A percentile compares a stretch with the other conserved stretches of the same genome.
Evolutionary conservation across 30 jellyfish, hydroid and myxozoan species (phyloP).

Genomic region (Sanderia malayensis): DNA sequence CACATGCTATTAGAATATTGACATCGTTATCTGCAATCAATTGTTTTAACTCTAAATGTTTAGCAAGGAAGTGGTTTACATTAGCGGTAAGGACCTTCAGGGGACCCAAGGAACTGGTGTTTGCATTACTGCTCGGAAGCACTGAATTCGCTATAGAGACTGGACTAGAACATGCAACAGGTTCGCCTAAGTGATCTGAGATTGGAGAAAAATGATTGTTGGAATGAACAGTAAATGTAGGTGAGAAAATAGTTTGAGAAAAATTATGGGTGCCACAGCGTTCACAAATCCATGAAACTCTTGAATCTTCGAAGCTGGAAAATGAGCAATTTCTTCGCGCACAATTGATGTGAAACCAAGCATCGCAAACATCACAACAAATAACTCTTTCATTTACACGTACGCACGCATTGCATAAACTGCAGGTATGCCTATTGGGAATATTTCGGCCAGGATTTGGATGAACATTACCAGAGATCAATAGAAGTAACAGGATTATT

Average conservation of each 20-base stretch:
- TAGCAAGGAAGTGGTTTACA: conserved; percentile 20
- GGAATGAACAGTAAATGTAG: conserved; percentile 13
- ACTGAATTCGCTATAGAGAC: conserved; percentile 17
- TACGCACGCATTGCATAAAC: conserved; percentile 27
- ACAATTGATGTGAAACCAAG: conserved; percentile 29
- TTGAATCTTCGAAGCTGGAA: conserved; percentile 26
- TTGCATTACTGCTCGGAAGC: background rate
- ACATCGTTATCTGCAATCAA: conserved; percentile 17
- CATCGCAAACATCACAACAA: conserved; percentile 30
- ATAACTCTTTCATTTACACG: conserved; percentile 27
- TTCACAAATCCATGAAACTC: conserved; percentile 27
- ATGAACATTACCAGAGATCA: conserved; percentile 22
- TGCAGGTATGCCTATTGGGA: conserved; percentile 24
- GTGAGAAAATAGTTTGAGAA: conserved; percentile 11
- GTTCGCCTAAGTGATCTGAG: conserved; percentile 20
- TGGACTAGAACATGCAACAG: conserved; percentile 34
- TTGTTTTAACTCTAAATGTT: conserved; percentile 18
- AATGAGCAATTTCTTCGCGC: conserved; percentile 13
- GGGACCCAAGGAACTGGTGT: conserved; percentile 22
- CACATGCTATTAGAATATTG: conserved; percentile 25
- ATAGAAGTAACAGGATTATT: conserved; percentile 14
- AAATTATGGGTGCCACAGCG: conserved; percentile 25
- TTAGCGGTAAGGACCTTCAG: conserved; percentile 31
- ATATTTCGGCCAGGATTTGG: conserved; percentile 25
- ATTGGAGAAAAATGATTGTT: conserved; percentile 17